These are phyloP conservation scores for Ornithorhynchus anatinus DNA, from an alignment of 2,113 vertebrate species.

Conservation along the genomic window DNA sequence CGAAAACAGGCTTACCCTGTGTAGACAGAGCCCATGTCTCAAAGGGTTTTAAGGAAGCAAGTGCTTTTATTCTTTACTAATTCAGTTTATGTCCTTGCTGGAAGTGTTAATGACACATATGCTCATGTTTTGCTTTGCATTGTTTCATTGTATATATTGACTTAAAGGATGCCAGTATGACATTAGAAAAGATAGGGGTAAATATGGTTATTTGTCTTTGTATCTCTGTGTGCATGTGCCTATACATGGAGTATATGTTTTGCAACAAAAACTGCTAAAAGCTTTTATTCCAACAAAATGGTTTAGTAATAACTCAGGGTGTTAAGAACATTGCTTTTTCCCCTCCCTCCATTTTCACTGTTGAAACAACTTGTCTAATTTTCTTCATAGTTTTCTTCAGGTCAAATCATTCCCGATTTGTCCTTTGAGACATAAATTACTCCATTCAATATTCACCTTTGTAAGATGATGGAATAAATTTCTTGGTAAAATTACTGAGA, in stretches of 20 bases:
- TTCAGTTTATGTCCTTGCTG: neutral
- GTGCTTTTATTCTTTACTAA: neutral
- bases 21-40: no score
- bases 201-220: neutral
- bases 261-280: neutral
- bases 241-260: neutral
- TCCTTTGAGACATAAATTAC: neutral
- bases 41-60: no score
- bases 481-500: neutral
- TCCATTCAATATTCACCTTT: neutral
- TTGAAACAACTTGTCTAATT: neutral
- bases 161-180: neutral
- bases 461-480: neutral
- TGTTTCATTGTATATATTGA: neutral
- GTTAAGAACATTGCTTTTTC: neutral
- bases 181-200: neutral
- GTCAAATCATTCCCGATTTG: neutral
- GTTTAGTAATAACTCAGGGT: neutral
- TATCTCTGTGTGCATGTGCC: neutral
- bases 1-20: no score
- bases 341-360: neutral
- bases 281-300: neutral
- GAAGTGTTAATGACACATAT: neutral
- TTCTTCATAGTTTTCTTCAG: neutral
- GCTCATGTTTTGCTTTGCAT: neutral